Evolutionary conservation across 2,888 invertebrate genomes (phyloP), one percentile per base, ranked within the genome.

Genomic region (Neoitamus cyanurus): DNA sequence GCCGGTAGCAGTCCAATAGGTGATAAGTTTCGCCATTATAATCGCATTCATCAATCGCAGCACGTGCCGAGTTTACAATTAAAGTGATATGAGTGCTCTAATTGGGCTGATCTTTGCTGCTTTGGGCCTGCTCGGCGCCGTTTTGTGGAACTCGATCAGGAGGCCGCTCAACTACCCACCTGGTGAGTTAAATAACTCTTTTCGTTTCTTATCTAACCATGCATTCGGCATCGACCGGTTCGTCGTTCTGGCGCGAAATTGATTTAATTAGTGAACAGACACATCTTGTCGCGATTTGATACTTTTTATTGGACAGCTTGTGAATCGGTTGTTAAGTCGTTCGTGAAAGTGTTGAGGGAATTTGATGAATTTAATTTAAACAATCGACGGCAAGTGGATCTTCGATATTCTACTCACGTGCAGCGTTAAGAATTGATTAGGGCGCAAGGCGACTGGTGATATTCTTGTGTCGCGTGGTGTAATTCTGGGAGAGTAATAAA

Each of bases 131-230:
- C 36, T 80, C 2, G 15, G 31, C 15, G 34, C 80, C 4, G 48
- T 34, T 20, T n/a, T 80, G 80, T 58, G 48, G 20, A 20, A 3
- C 25, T 82, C 80, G 15, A 75, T 78, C 5, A 85, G 82, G 77
- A 70, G 86, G 25, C 86, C 86, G 0, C 58, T 20, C 6, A 83
- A 82, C 36, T 86, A 83, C 73, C 86, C 86, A 34, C 86, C 86
- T 7, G 86, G 86, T 86, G 58, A 82, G 48, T 68, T 69, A 37
- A 15, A n/a, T 69, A 34, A 31, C 7, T 37, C 58, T 25, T 58
- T 7, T 7, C 9, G 58, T 20, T 58, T 58, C 58, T 75, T 73
- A 31, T 20, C 36, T 75, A 46, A 31, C 42, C 1, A 42, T n/a
- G 70, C n/a, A 30, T n/a, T 30, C 34, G 70, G 5, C 34, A 30